Evolutionary conservation across 1,140 invertebrate genomes (phyloP).

Genomic region (Drosophila albomicans): DNA sequence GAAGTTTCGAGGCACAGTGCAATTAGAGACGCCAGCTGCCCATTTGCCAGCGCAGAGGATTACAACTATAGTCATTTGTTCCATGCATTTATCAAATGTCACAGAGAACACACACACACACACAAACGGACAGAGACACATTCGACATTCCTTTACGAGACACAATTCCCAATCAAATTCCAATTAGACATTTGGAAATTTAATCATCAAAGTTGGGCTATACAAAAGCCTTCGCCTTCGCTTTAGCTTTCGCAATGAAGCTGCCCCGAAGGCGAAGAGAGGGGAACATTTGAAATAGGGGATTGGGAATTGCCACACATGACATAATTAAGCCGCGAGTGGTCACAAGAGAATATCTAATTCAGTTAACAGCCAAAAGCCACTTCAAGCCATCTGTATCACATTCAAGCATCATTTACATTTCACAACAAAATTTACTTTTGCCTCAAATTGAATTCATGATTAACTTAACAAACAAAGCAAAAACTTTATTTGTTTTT

Average conservation of each 20-base stretch:
- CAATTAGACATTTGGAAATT: conserved; percentile 66
- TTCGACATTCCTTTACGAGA: not conserved
- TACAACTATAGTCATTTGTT: conserved; percentile 60
- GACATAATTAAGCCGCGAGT: conserved; percentile 22
- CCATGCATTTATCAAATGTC: conserved; percentile 60
- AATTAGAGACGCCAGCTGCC: conserved; percentile 59
- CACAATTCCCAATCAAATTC: conserved; percentile 57
- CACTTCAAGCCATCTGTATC: not conserved
- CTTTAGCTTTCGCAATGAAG: no score
- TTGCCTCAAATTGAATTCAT: conserved; percentile 1
- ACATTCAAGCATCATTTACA: not conserved
- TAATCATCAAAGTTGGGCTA: conserved; percentile 63
- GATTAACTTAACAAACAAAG: not conserved
- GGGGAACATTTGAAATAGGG: not conserved
- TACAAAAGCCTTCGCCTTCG: conserved; percentile 2
- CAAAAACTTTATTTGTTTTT: not conserved
- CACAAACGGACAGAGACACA: not conserved
- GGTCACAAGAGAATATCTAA: conserved; percentile 17
- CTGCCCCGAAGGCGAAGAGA: not conserved
- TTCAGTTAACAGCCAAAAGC: conserved; percentile 10
- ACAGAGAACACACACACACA: conserved; percentile 5
- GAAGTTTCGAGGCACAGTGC: conserved; percentile 42
- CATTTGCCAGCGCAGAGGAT: conserved; percentile 44
- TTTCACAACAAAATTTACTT: not conserved
- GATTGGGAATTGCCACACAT: not conserved